Conservation (phyloP, 2,113 vertebrate species). For the Psilopogon haemacephalus region DNA sequence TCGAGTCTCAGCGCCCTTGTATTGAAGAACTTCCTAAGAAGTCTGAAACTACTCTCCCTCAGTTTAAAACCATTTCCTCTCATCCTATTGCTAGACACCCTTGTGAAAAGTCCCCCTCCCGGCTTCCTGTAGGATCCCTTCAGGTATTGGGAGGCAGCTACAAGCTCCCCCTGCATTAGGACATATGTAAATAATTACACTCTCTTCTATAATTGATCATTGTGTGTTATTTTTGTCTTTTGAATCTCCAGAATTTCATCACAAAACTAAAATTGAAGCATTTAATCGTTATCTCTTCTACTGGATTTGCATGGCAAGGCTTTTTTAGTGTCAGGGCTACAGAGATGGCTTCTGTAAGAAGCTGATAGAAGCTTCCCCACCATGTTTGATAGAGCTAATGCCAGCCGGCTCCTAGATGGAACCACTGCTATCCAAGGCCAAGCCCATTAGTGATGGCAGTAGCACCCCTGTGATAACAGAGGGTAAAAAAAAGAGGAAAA, state of each 20-base stretch:
- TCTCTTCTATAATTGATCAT: not conserved
- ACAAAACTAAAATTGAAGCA: not conserved
- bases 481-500: not conserved
- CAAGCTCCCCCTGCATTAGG: not conserved
- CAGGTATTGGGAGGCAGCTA: no score
- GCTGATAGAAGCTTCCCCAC: not conserved
- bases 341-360: not conserved
- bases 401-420: not conserved
- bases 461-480: not conserved
- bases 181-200: not conserved
- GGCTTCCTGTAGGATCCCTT: no score
- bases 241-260: not conserved
- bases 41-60: no score
- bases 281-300: not conserved
- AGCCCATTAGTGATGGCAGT: not conserved
- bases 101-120: no score
- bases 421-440: no score
- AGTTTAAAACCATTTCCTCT: no score
- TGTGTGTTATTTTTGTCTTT: not conserved
- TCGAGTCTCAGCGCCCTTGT: no score
- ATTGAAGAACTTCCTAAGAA: no score
- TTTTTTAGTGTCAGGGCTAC: not conserved
- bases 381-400: not conserved
- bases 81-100: no score
- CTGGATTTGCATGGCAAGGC: not conserved